Base-by-base conservation (phyloP, 2,113 vertebrate genomes). In the Dinomys branickii region DNA sequence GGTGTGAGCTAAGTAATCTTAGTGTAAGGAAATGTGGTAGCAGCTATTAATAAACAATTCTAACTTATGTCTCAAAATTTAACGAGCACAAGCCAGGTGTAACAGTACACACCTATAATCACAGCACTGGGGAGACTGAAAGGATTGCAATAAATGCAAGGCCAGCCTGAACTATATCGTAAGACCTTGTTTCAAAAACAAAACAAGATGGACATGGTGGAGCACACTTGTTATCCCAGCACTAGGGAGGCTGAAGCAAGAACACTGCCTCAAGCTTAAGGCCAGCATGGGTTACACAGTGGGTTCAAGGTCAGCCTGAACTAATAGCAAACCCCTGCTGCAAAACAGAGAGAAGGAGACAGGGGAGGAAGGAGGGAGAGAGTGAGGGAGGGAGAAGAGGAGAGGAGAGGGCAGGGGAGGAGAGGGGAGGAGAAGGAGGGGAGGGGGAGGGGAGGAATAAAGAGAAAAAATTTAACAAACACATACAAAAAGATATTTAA, bases 31-130 rank as follows among this genome's bases (percentile, higher is more conserved):
- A 52, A 82, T 7, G 16, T 33, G 19, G 26, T 61, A 73, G 41
- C 14, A 80, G 63, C 26, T 84, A 67, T 54, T 87, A 69, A 91
- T 87, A 69, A 91, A 85, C 47, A 92, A 85, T 69, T 88, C 38
- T 88, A 88, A 6, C 7, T 90, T 87, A 87, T 54, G 28, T 94
- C 41, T 95, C 78, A 96, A 87, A 90, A 82, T 90, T 90, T 61
- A 80, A 81, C 38, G 67, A 30, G 61, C 65, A 78, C 75, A 50
- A 50, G 26, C 13, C 14, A 41, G 24, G 47, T 33, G 6, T 80
- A 50, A 47, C 52, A 47, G 47, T 19, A 3, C 77, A 80, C 47
- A 52, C 16, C 47, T 52, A 19, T 52, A 80, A 80, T 52, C 14
- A 16, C 14, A 80, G 77, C 47, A 80, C 28, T 52, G 14, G 35